Evolutionary conservation across 2,888 invertebrate genomes (phyloP).

Genomic region (Euzophera pinguis): DNA sequence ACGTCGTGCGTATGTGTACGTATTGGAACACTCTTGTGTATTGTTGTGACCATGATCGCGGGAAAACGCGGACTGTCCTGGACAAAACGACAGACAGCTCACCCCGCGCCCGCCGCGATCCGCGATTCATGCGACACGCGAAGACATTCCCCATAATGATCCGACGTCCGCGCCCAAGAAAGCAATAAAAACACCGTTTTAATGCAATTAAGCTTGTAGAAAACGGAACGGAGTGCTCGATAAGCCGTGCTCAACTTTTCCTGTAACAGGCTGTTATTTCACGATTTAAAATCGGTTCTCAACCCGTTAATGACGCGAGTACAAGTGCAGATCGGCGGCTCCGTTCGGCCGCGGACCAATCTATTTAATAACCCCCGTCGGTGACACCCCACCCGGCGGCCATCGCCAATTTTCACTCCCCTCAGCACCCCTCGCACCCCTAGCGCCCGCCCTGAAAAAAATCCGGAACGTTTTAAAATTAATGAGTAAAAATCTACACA

Average conservation of each 20-base stretch:
- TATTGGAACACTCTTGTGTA: slow-evolving; percentile 35
- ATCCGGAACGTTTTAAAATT: slow-evolving; percentile 81
- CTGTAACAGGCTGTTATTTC: slow-evolving; percentile 79
- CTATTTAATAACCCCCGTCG: slow-evolving; percentile 80
- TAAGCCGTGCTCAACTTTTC: slow-evolving; percentile 76
- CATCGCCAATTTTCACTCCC: slow-evolving; percentile 77
- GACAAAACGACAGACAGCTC: slow-evolving; percentile 19
- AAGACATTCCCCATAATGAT: slow-evolving; percentile 31
- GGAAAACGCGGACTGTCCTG: slow-evolving; percentile 21
- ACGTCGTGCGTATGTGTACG: slow-evolving; percentile 50
- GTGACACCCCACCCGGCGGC: slow-evolving; percentile 79
- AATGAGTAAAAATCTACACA: slow-evolving; percentile 81
- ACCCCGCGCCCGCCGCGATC: not conserved
- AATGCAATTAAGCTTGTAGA: slow-evolving; percentile 72
- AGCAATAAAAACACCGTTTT: slow-evolving; percentile 54
- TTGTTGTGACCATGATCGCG: slow-evolving; percentile 31
- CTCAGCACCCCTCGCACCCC: slow-evolving; percentile 52
- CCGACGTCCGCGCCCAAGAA: slow-evolving; percentile 29
- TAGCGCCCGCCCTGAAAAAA: slow-evolving; percentile 79
- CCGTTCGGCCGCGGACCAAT: slow-evolving; percentile 81
- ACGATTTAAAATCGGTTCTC: slow-evolving; percentile 79
- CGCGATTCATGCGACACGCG: slow-evolving; percentile 17
- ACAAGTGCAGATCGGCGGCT: slow-evolving; percentile 79
- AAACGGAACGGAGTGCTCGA: slow-evolving; percentile 60
- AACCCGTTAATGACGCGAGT: slow-evolving; percentile 80